Conservation (phyloP, 2,113 vertebrate species). For the Circaetus gallicus region DNA sequence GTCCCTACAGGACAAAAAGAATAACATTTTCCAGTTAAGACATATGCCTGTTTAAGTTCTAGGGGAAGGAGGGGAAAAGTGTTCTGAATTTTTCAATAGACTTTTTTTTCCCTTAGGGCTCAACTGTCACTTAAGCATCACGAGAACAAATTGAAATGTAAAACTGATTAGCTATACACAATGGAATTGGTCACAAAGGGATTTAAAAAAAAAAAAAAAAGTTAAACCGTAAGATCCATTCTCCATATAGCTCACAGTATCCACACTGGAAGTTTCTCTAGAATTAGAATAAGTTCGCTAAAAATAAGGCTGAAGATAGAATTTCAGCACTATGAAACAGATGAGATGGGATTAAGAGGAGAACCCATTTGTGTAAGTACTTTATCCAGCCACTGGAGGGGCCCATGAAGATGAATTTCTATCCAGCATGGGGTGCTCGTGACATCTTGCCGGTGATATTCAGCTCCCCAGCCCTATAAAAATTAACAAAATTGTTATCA, state of each 20-base stretch:
- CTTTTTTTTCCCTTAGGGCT: constrained; percentile 50
- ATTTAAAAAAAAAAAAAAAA: constrained; percentile 35
- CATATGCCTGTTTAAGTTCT: constrained; percentile 63
- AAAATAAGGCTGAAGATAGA: constrained; percentile 43
- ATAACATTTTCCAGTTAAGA: constrained; percentile 58
- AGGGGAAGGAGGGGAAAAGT: constrained; percentile 30
- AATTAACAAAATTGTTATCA: neutral
- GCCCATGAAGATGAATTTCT: constrained; percentile 96
- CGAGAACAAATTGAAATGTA: constrained; percentile 68
- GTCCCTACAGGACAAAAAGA: constrained; percentile 21
- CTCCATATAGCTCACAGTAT: constrained; percentile 77
- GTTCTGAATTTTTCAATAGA: constrained; percentile 57
- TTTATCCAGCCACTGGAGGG: constrained; percentile 98
- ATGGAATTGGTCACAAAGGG: constrained; percentile 78
- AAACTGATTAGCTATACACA: constrained; percentile 73
- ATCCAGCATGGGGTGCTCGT: constrained; percentile 99
- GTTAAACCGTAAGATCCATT: constrained; percentile 65
- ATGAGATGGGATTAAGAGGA: constrained; percentile 95
- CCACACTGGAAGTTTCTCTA: constrained; percentile 73
- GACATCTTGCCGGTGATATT: constrained; percentile 96
- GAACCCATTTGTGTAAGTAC: constrained; percentile 98
- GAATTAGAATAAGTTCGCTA: constrained; percentile 76
- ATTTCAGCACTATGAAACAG: constrained; percentile 91
- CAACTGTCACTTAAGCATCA: constrained; percentile 59
- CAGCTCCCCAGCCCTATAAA: constrained; percentile 92